These are phyloP conservation scores for Battus philenor DNA, from an alignment of 1,140 invertebrate genomes.

Conservation along the genomic window DNA sequence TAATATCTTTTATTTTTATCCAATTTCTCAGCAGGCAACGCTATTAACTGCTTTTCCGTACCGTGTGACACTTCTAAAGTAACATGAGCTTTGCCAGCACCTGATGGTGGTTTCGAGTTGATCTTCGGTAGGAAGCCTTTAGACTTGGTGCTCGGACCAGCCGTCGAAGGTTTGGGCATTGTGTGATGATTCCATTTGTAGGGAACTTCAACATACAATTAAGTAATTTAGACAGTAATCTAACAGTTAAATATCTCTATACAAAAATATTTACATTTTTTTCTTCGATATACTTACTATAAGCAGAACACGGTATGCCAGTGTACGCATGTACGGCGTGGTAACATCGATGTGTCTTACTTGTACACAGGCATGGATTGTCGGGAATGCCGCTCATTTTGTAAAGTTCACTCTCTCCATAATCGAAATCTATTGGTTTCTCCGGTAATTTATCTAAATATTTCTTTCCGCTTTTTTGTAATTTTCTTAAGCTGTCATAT, in stretches of 20 bases:
- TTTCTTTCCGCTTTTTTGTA: conserved; percentile 82
- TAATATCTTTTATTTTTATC: conserved; percentile 93
- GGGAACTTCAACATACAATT: conserved; percentile 76
- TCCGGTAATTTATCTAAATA: conserved; percentile 80
- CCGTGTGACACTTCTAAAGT: conserved; percentile 88
- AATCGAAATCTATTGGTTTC: conserved; percentile 72
- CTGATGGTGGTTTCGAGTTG: conserved; percentile 66
- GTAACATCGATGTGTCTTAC: conserved; percentile 90
- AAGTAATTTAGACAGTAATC: not conserved
- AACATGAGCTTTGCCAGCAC: conserved; percentile 72
- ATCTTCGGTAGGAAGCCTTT: conserved; percentile 79
- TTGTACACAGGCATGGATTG: conserved; percentile 84
- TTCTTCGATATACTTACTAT: conserved; percentile 81
- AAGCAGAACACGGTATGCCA: conserved; percentile 89
- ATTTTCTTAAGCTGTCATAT: conserved; percentile 88
- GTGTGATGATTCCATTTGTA: conserved; percentile 83
- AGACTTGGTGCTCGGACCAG: conserved; percentile 44
- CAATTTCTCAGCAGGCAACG: conserved; percentile 88
- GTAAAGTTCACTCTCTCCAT: conserved; percentile 68
- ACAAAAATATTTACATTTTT: not conserved
- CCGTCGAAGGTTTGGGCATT: conserved; percentile 80
- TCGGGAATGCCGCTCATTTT: conserved; percentile 72
- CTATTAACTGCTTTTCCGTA: conserved; percentile 88
- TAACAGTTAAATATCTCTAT: not conserved
- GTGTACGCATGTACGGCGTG: conserved; percentile 94